phyloP scores from a whole-genome alignment of 2,113 vertebrate species.

The Corythornis madagascariensis region DNA sequence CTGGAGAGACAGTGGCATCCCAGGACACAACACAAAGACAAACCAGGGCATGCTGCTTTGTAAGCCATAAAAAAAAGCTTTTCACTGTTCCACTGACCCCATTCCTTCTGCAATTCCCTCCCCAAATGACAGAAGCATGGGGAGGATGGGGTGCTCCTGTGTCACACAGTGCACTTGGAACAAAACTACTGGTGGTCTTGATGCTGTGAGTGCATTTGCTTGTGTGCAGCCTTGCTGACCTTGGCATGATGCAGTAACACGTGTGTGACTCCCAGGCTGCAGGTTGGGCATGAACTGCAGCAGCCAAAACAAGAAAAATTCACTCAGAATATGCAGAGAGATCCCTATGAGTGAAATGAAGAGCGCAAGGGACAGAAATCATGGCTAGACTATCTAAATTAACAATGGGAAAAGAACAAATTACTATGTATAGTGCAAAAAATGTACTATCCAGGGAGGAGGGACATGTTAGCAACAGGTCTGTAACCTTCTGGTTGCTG shows the following conservation, averaged over 20 bases:
- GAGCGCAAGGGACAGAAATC: not conserved
- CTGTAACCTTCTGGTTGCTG: not conserved
- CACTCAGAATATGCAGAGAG: not conserved
- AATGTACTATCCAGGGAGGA: not conserved
- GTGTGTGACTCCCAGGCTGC: not conserved
- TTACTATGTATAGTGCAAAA: not conserved
- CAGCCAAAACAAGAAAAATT: not conserved
- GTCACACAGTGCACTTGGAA: not conserved
- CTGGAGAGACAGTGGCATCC: not conserved
- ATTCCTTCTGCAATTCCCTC: not conserved
- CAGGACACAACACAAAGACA: not conserved
- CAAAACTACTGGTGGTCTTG: not conserved
- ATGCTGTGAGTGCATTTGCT: not conserved
- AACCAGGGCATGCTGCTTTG: not conserved
- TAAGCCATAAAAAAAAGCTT: not conserved
- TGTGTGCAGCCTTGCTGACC: rapidly evolving
- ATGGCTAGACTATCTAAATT: not conserved
- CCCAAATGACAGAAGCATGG: not conserved
- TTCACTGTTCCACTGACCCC: not conserved
- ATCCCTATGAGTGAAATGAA: not conserved
- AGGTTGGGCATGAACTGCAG: rapidly evolving
- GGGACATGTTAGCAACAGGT: not conserved
- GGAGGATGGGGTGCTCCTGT: rapidly evolving
- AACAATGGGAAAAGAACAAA: not conserved
- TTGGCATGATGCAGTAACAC: rapidly evolving